These are phyloP conservation scores for Macrochelys suwanniensis DNA, from an alignment of 2,797 vertebrate species.

Conservation along the genomic window DNA sequence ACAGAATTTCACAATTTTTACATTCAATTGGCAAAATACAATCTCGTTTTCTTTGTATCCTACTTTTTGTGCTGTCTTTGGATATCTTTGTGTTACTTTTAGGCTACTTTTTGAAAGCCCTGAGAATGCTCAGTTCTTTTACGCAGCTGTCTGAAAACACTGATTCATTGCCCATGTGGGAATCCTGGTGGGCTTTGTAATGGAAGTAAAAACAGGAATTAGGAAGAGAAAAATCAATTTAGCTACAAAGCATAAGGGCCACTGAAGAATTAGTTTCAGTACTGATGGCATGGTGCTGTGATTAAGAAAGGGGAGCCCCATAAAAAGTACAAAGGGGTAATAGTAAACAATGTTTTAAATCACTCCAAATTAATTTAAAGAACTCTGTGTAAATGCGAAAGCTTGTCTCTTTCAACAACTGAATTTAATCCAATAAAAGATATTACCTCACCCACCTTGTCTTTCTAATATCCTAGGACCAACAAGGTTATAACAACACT, in stretches of 20 bases:
- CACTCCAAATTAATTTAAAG: background rate
- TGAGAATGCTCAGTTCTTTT: slow-evolving; percentile 17
- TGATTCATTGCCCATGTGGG: slow-evolving; percentile 56
- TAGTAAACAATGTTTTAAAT: slow-evolving; percentile 61
- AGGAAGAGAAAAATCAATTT: slow-evolving; percentile 71
- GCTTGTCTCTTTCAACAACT: background rate
- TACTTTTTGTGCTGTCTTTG: background rate
- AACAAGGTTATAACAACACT: background rate
- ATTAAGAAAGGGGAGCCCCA: slow-evolving; percentile 17
- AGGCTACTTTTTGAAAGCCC: slow-evolving; percentile 14
- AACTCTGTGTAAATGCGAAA: background rate
- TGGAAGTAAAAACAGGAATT: slow-evolving; percentile 65
- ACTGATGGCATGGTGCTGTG: slow-evolving; percentile 8
- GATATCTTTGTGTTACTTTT: slow-evolving; percentile 18
- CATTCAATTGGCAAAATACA: background rate
- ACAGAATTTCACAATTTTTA: background rate
- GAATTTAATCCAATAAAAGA: background rate
- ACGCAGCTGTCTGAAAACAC: slow-evolving; percentile 26
- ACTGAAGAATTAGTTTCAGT: slow-evolving; percentile 62
- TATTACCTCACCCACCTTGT: background rate
- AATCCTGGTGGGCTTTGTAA: slow-evolving; percentile 53
- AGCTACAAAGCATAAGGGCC: slow-evolving; percentile 40
- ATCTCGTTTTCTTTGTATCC: background rate
- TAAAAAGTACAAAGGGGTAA: slow-evolving; percentile 47
- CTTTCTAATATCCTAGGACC: background rate